Evolutionary conservation across 92 coral and sea anemone genomes (phyloP).

Genomic region (Heteractis magnifica): DNA sequence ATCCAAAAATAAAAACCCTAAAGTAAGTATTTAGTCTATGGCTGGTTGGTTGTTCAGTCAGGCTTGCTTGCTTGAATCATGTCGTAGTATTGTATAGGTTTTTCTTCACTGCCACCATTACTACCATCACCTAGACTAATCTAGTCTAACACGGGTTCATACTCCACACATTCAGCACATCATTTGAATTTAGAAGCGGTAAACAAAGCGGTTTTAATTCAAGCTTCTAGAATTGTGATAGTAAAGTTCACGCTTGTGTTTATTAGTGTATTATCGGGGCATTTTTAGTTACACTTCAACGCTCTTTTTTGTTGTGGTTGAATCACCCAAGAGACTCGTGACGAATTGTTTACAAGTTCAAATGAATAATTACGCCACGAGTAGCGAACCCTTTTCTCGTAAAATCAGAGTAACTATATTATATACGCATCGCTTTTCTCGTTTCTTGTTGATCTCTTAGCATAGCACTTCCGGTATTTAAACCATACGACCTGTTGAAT

Average conservation of each 20-base stretch:
- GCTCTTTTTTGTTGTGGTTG: constrained; percentile 53
- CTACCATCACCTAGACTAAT: background rate
- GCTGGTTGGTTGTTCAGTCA: background rate
- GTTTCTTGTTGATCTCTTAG: constrained; percentile 18
- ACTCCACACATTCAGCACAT: background rate
- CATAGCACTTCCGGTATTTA: constrained; percentile 75
- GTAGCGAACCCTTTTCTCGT: background rate
- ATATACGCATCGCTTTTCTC: background rate
- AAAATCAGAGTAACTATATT: background rate
- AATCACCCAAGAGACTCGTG: constrained; percentile 42
- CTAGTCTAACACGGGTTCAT: background rate
- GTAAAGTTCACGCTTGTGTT: constrained; percentile 1
- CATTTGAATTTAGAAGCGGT: background rate
- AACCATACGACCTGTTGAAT: constrained; percentile 44
- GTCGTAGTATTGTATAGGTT: background rate
- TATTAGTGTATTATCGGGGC: constrained; percentile 7
- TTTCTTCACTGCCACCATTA: background rate
- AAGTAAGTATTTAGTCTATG: constrained; percentile 50
- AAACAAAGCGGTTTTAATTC: background rate
- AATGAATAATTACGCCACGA: constrained; percentile 33
- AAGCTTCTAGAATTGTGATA: background rate
- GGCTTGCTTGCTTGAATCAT: constrained; percentile 41
- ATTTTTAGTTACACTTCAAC: constrained; percentile 37
- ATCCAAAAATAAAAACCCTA: constrained; percentile 87
- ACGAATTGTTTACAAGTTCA: constrained; percentile 55